These are phyloP conservation scores for Albula glossodonta DNA, from an alignment of 2,113 vertebrate genomes.

Conservation along the genomic window DNA sequence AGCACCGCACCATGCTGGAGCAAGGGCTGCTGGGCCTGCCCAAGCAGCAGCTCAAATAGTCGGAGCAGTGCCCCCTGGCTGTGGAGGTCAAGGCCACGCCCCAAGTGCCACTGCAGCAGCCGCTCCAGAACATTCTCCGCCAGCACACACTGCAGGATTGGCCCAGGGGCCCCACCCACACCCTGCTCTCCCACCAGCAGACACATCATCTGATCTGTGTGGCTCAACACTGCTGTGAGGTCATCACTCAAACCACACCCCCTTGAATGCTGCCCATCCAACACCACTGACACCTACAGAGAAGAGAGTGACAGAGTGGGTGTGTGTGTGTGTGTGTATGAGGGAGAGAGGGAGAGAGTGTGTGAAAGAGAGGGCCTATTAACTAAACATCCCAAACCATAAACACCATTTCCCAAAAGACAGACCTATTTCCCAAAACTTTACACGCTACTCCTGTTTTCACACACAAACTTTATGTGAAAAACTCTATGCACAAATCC, in stretches of 20 bases:
- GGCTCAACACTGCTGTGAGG: constrained; percentile 86
- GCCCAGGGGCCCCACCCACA: constrained; percentile 65
- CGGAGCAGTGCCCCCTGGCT: constrained; percentile 87
- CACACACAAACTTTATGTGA: no score
- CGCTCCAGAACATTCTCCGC: constrained; percentile 80
- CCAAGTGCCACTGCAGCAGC: constrained; percentile 85
- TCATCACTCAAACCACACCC: constrained; percentile 76
- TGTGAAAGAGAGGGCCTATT: background rate
- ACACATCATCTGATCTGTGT: constrained; percentile 92
- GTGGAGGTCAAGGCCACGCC: constrained; percentile 78
- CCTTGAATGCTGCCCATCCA: constrained; percentile 76
- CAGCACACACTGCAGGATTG: constrained; percentile 84
- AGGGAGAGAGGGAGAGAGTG: background rate
- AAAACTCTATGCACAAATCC: no score
- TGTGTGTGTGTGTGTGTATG: background rate
- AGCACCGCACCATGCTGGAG: constrained; percentile 82
- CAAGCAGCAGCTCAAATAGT: constrained; percentile 90
- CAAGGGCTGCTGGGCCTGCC: constrained; percentile 87
- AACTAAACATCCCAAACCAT: no score
- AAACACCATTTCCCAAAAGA: no score
- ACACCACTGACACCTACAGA: constrained; percentile 81
- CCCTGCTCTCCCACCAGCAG: constrained; percentile 84
- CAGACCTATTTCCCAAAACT: no score
- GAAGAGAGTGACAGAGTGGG: background rate
- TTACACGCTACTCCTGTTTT: no score